Percentiles rank a stretch among this genome's conserved stretches.
phyloP scores from a whole-genome alignment of 2,797 vertebrate genomes.

The Pseudopleuronectes americanus region DNA sequence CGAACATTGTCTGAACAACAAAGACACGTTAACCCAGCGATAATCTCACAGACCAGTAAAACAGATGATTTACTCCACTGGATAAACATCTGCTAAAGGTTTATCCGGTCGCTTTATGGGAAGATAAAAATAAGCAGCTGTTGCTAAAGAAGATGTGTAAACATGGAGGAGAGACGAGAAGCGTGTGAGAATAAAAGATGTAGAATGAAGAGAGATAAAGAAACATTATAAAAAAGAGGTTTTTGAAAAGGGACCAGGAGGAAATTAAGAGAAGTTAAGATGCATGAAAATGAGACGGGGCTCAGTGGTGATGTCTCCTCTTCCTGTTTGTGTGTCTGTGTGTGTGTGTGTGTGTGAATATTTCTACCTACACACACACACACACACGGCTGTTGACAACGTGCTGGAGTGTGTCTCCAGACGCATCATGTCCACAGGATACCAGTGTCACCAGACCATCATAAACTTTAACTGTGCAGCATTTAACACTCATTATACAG shows the following conservation, averaged over 20 bases:
- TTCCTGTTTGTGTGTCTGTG: neutral
- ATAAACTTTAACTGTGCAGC: constrained; percentile 56
- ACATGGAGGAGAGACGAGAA: too few species aligned
- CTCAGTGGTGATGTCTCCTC: too few species aligned
- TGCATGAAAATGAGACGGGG: too few species aligned
- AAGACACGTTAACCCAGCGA: neutral
- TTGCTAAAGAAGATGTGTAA: neutral
- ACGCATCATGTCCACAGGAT: constrained; percentile 64
- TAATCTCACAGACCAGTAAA: neutral
- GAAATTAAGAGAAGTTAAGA: too few species aligned
- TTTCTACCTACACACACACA: constrained; percentile 10
- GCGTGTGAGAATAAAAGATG: too few species aligned
- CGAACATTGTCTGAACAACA: constrained; percentile 5
- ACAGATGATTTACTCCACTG: constrained; percentile 24
- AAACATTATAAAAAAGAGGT: too few species aligned
- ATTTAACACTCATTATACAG: constrained; percentile 56
- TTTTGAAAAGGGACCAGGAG: too few species aligned
- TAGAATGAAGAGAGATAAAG: too few species aligned
- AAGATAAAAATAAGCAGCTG: neutral
- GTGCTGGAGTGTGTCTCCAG: constrained; percentile 38
- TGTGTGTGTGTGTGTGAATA: constrained; percentile 13
- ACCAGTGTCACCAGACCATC: constrained; percentile 74
- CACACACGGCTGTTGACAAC: constrained; percentile 43
- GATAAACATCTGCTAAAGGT: constrained; percentile 28
- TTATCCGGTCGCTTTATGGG: constrained; percentile 22